Evolutionary conservation across 2,113 vertebrate genomes (phyloP).

Genomic region (Acrocephalus kingi): DNA sequence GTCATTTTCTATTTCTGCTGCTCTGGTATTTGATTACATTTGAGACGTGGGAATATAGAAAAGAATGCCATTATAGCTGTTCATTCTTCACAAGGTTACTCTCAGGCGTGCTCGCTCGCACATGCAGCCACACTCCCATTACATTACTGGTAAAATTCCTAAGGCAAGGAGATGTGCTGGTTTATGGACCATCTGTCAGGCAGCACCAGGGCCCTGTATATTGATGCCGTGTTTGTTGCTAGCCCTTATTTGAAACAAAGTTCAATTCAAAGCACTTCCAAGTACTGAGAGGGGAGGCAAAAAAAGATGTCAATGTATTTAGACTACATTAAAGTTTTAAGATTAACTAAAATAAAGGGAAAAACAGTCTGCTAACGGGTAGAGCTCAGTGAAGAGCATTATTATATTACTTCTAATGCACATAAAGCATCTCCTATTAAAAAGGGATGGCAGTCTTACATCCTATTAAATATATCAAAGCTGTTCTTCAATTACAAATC

Average conservation of each 20-base stretch:
- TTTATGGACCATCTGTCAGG: background rate
- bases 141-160: background rate
- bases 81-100: background rate
- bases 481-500: conserved; percentile 76
- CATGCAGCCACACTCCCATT: background rate
- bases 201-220: background rate
- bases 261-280: conserved; percentile 54
- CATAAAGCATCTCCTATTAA: conserved; percentile 77
- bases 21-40: background rate
- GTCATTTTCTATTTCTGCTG: background rate
- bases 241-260: conserved; percentile 27
- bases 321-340: conserved; percentile 76
- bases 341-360: conserved; percentile 73
- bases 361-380: conserved; percentile 61
- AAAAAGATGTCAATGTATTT: conserved; percentile 71
- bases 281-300: background rate
- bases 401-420: conserved; percentile 77
- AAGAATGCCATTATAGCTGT: background rate
- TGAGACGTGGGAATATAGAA: background rate
- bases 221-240: background rate
- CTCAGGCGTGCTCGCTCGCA: background rate
- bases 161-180: background rate
- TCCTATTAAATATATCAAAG: conserved; percentile 81
- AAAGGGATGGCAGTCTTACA: conserved; percentile 74
- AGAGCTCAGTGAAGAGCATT: conserved; percentile 71